Percentiles rank a stretch among this genome's conserved stretches.
phyloP scores from a whole-genome alignment of 2,797 vertebrate species.

The Pseudochaenichthys georgianus region DNA sequence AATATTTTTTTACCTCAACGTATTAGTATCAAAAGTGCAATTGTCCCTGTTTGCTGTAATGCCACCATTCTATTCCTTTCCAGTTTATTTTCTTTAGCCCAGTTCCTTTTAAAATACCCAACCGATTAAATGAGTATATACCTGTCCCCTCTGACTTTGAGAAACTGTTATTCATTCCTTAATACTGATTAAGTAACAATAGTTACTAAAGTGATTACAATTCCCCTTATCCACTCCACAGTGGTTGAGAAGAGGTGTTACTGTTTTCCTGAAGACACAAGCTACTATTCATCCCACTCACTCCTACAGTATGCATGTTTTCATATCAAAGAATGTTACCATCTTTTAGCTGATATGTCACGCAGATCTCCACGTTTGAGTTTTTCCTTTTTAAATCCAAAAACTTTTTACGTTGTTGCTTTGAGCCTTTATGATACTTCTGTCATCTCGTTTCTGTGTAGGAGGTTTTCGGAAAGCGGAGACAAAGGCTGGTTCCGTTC shows the following conservation, averaged over 20 bases:
- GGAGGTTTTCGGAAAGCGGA: constrained; percentile 86
- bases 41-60: background rate
- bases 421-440: constrained; percentile 66
- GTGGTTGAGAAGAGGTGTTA: constrained; percentile 39
- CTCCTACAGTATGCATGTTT: constrained; percentile 56
- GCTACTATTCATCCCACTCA: constrained; percentile 60
- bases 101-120: background rate
- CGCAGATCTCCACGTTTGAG: constrained; percentile 49
- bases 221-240: constrained; percentile 35
- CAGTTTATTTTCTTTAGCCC: background rate
- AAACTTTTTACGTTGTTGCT: constrained; percentile 52
- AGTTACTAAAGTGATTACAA: constrained; percentile 23
- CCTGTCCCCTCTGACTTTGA: constrained; percentile 10
- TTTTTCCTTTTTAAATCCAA: constrained; percentile 21
- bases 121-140: background rate
- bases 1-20: background rate
- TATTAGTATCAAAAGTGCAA: background rate
- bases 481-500: constrained; percentile 95
- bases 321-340: constrained; percentile 63
- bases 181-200: constrained; percentile 18
- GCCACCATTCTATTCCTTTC: background rate
- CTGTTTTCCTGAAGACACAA: constrained; percentile 38
- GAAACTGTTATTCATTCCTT: constrained; percentile 19
- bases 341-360: constrained; percentile 58
- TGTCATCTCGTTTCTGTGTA: constrained; percentile 72